Evolutionary conservation across 2,113 vertebrate species (phyloP).

Genomic region (Struthio camelus): DNA sequence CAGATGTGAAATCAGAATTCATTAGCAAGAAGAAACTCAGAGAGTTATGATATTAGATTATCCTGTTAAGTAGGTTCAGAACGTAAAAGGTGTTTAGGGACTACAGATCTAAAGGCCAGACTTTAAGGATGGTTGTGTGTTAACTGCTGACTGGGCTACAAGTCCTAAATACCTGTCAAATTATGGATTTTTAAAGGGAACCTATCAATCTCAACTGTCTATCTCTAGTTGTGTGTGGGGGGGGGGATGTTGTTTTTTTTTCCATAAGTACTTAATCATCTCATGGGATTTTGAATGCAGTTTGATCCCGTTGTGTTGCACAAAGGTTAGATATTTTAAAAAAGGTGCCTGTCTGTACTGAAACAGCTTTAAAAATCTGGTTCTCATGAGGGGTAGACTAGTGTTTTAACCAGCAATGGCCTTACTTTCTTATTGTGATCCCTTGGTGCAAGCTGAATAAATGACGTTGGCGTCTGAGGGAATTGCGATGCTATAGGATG

Average conservation of each 20-base stretch:
- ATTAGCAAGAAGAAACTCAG: background rate
- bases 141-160: background rate
- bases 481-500: fast-evolving
- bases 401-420: background rate
- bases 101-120: background rate
- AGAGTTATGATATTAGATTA: background rate
- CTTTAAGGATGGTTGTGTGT: background rate
- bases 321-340: background rate
- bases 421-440: background rate
- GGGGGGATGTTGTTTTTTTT: background rate
- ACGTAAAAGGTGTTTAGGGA: background rate
- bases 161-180: background rate
- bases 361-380: background rate
- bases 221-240: background rate
- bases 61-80: background rate
- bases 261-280: background rate
- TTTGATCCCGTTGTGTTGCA: background rate
- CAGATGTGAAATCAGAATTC: background rate
- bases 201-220: background rate
- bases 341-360: background rate
- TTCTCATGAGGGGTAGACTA: background rate
- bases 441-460: background rate
- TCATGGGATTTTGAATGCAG: background rate
- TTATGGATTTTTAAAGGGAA: background rate
- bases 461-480: background rate